Evolutionary conservation across 2,888 invertebrate genomes (phyloP).

Genomic region (Pterostichus niger): DNA sequence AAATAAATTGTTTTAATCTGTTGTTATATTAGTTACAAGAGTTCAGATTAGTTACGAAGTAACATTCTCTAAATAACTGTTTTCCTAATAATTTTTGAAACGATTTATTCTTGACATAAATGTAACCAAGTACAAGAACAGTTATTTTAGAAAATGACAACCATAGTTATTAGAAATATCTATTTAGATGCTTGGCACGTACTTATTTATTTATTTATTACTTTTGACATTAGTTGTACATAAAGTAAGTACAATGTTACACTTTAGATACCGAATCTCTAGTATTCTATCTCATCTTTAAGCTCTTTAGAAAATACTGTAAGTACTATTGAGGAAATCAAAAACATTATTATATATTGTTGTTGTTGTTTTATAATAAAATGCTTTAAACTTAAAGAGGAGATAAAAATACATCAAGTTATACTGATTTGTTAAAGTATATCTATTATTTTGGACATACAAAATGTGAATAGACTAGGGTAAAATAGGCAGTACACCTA

Average conservation of each 20-base stretch:
- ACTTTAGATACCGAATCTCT: not conserved
- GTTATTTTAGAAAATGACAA: conserved; percentile 1
- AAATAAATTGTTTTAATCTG: too few relatives aligned
- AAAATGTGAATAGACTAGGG: conserved; percentile 13
- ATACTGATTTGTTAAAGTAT: conserved; percentile 15
- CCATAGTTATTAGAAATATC: not conserved
- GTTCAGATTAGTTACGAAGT: not conserved
- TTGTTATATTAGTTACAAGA: too few relatives aligned
- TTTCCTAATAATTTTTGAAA: too few relatives aligned
- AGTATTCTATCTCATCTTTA: conserved; percentile 17
- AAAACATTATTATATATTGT: conserved; percentile 29
- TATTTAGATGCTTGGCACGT: conserved; percentile 4
- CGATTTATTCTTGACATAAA: not conserved
- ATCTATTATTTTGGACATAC: conserved; percentile 1
- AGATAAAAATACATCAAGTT: conserved; percentile 24
- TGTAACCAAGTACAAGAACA: not conserved
- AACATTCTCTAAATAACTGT: not conserved
- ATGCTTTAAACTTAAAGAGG: conserved; percentile 15
- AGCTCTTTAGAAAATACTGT: not conserved
- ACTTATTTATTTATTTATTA: conserved; percentile 11
- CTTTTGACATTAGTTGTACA: conserved; percentile 1
- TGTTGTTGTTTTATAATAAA: conserved; percentile 46
- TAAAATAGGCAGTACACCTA: not conserved
- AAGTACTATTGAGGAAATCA: conserved; percentile 14
- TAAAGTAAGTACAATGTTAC: not conserved